Conservation (phyloP, 2,113 vertebrate species). For the Podarcis cretensis region DNA sequence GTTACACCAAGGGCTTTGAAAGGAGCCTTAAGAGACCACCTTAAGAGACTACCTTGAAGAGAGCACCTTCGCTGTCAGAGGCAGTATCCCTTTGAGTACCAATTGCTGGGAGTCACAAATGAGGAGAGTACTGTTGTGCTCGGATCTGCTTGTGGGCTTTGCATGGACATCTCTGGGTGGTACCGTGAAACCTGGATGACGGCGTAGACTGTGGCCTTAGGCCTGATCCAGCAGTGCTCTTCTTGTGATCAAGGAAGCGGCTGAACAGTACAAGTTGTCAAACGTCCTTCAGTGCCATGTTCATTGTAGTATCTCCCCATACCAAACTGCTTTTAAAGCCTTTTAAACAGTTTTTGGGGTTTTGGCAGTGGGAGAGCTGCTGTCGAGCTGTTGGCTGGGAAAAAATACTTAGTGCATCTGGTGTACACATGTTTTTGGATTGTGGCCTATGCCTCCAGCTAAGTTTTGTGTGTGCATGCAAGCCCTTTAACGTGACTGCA, state of each 20-base stretch:
- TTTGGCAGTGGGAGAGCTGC: neutral
- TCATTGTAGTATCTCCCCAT: neutral
- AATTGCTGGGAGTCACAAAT: too few relatives aligned
- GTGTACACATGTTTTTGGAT: neutral
- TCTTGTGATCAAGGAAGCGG: neutral
- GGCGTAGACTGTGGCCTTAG: too few relatives aligned
- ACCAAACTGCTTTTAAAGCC: constrained; percentile 8
- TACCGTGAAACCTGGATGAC: neutral
- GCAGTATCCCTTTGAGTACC: neutral
- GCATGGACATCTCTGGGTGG: neutral
- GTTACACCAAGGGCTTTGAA: neutral
- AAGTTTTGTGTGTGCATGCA: neutral
- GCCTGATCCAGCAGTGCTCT: too few relatives aligned
- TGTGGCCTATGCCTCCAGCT: neutral
- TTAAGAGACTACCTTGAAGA: too few relatives aligned
- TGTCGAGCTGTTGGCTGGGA: constrained; percentile 1
- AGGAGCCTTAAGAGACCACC: too few relatives aligned
- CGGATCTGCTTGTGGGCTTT: too few relatives aligned
- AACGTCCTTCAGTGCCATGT: neutral
- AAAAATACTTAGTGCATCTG: neutral
- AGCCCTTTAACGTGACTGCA: rapidly evolving
- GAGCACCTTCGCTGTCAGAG: neutral
- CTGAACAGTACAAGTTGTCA: neutral
- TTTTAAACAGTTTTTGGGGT: neutral
- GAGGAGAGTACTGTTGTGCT: too few relatives aligned